phyloP scores from a whole-genome alignment of 2,888 invertebrate genomes.

The Chironomus riparius region DNA sequence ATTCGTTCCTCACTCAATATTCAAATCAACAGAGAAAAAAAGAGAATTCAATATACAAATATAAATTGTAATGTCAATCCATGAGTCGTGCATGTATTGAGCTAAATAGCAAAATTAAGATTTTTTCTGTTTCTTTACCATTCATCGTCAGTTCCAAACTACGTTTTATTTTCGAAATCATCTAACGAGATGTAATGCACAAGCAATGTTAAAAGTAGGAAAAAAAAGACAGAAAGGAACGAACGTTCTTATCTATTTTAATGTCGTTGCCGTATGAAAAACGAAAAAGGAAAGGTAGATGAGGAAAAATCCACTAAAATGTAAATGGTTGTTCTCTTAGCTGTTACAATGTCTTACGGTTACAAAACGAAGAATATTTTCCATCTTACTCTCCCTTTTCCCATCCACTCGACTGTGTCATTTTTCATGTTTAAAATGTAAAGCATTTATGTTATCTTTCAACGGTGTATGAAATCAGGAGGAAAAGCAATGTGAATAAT shows the following conservation, averaged over 20 bases:
- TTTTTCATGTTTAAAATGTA: constrained; percentile 11
- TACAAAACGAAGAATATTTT: neutral
- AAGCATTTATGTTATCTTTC: constrained; percentile 18
- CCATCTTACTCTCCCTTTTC: neutral
- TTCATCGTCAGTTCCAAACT: neutral
- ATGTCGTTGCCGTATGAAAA: neutral
- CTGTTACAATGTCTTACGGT: neutral
- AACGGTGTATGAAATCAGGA: neutral
- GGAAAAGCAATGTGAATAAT: neutral
- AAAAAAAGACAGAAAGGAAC: neutral
- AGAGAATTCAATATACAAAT: constrained; percentile 10
- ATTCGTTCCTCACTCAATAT: neutral
- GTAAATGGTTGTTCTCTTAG: constrained; percentile 14
- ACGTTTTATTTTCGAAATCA: neutral
- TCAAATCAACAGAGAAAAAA: constrained; percentile 12
- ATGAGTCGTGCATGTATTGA: neutral
- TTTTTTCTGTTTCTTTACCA: neutral
- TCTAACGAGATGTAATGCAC: constrained; percentile 4
- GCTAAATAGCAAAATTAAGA: constrained; percentile 20
- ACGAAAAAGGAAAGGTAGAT: neutral
- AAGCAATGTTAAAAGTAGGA: neutral
- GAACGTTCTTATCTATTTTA: neutral
- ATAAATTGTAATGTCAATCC: constrained; percentile 23
- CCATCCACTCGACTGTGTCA: neutral
- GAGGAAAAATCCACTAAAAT: neutral